Percentiles rank a stretch among this genome's conserved stretches.
phyloP scores from a whole-genome alignment of 1,140 invertebrate species.

The Drosophila nannoptera region DNA sequence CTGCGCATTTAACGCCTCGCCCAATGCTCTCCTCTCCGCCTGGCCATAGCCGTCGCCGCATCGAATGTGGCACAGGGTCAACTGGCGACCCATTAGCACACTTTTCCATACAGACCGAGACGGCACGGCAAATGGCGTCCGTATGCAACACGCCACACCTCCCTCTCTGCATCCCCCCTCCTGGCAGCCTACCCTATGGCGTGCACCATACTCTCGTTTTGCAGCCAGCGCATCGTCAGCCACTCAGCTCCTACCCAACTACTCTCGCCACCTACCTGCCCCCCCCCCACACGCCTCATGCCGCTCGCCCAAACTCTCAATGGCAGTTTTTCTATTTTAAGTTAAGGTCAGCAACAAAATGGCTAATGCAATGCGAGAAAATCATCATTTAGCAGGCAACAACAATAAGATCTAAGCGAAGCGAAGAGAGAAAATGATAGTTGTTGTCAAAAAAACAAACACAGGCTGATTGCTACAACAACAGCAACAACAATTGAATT shows the following conservation, averaged over 20 bases:
- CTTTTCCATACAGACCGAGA: slow-evolving; percentile 56
- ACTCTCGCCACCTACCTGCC: too few species aligned
- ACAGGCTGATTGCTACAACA: too few species aligned
- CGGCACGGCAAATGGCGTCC: slow-evolving; percentile 15
- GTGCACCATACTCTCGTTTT: too few species aligned
- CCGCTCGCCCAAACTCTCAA: slow-evolving; percentile 52
- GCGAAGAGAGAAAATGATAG: slow-evolving; percentile 4
- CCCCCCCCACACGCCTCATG: too few species aligned
- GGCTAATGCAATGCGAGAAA: slow-evolving; percentile 47
- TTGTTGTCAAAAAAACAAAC: too few species aligned
- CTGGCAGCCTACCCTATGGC: too few species aligned
- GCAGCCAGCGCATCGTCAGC: slow-evolving; percentile 17
- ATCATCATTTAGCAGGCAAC: slow-evolving; percentile 12
- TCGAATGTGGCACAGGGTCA: slow-evolving; percentile 75
- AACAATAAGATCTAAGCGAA: slow-evolving; percentile 22
- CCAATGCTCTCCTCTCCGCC: slow-evolving; percentile 1
- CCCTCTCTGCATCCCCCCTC: neutral
- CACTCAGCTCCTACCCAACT: slow-evolving; percentile 10
- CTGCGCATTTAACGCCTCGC: slow-evolving; percentile 40
- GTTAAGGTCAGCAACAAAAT: slow-evolving; percentile 74
- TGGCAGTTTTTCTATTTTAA: slow-evolving; percentile 61
- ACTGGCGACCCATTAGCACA: slow-evolving; percentile 77
- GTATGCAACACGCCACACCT: slow-evolving; percentile 12
- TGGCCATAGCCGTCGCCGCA: neutral
- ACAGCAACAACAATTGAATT: neutral